Conservation (phyloP, 2,113 vertebrate genomes). For the Passer montanus region DNA sequence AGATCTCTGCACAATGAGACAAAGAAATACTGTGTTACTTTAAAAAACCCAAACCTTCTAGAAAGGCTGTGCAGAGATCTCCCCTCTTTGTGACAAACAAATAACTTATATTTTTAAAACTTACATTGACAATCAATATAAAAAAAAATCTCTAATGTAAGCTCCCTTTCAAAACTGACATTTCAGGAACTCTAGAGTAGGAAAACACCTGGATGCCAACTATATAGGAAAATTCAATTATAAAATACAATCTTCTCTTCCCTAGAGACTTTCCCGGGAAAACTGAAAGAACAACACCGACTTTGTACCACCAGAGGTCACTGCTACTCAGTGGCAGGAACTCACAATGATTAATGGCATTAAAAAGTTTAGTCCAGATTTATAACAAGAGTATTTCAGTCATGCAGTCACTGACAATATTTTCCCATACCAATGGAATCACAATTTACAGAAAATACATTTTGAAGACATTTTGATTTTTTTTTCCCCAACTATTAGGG, state of each 20-base stretch:
- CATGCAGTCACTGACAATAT: not conserved
- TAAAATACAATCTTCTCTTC: not conserved
- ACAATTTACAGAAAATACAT: not conserved
- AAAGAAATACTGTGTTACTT: not conserved
- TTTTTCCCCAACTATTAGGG: not conserved
- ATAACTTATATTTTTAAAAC: not conserved
- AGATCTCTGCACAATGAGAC: not conserved
- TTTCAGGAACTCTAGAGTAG: not conserved
- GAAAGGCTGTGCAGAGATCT: not conserved
- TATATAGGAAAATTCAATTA: not conserved
- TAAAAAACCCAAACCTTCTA: not conserved
- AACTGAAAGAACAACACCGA: not conserved
- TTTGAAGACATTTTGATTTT: not conserved
- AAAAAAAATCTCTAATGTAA: not conserved
- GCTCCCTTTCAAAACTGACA: not conserved
- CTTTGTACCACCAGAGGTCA: slow-evolving; percentile 57
- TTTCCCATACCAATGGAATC: not conserved
- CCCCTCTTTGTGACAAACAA: not conserved
- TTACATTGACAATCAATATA: not conserved
- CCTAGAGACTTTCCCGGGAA: not conserved
- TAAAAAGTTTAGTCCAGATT: not conserved
- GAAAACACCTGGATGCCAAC: not conserved
- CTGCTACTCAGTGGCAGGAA: not conserved
- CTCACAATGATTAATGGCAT: not conserved
- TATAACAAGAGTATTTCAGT: not conserved